Conservation (phyloP, 2,888 invertebrate species). For the Pterobdella sp. region DNA sequence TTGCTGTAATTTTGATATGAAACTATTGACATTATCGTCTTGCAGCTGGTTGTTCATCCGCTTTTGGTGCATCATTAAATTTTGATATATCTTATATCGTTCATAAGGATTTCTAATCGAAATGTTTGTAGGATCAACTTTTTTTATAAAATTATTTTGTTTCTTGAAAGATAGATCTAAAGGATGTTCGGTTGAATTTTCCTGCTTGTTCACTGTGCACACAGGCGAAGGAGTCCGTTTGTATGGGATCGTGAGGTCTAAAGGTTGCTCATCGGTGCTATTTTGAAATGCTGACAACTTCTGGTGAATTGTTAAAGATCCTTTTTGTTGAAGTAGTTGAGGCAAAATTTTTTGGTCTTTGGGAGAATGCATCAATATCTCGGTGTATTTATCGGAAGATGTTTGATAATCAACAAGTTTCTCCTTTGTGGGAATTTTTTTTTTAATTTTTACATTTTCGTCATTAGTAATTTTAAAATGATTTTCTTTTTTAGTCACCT, state of each 20-base stretch:
- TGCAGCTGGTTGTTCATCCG: neutral
- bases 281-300: neutral
- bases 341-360: neutral
- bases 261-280: conserved; percentile 18
- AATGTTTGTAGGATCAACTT: neutral
- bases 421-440: neutral
- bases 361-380: neutral
- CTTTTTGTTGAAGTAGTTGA: neutral
- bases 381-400: neutral
- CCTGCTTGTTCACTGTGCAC: neutral
- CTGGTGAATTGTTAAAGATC: neutral
- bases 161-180: conserved; percentile 21
- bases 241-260: conserved; percentile 19
- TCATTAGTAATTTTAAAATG: neutral
- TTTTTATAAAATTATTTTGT: neutral
- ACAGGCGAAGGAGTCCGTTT: conserved; percentile 3
- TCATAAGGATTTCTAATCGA: neutral
- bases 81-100: too few relatives aligned
- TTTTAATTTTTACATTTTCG: neutral
- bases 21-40: neutral
- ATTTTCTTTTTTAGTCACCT: neutral
- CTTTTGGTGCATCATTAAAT: neutral
- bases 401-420: neutral
- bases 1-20: neutral
- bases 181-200: neutral